Conservation (phyloP, 2,113 vertebrate genomes). For the Gnathonemus longibarbis region DNA sequence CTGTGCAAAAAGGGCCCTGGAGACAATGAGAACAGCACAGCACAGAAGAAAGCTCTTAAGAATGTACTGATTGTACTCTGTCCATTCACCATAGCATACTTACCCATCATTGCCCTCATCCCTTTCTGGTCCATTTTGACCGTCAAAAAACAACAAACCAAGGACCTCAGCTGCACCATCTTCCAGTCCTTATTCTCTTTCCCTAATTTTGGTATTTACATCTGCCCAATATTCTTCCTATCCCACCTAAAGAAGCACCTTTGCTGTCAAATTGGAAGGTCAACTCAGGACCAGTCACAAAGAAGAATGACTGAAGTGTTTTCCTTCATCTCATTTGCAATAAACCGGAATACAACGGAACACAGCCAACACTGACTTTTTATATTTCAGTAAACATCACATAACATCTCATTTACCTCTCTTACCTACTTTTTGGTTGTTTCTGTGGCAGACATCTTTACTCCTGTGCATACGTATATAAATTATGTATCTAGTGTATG, state of each 20-base stretch:
- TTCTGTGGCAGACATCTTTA: background rate
- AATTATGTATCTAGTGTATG: background rate
- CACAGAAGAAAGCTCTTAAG: conserved; percentile 36
- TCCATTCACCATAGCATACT: conserved; percentile 35
- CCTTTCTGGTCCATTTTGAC: background rate
- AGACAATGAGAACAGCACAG: conserved; percentile 8
- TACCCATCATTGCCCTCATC: conserved; percentile 27
- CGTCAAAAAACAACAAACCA: fast-evolving
- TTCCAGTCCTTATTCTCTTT: background rate
- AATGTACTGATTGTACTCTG: conserved; percentile 40
- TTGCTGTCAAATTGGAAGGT: background rate
- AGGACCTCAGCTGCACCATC: background rate
- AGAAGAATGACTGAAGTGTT: background rate
- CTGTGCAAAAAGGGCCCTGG: conserved; percentile 35
- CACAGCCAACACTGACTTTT: background rate
- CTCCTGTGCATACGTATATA: background rate
- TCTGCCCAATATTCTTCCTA: conserved; percentile 50
- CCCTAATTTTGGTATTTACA: conserved; percentile 40
- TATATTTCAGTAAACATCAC: background rate
- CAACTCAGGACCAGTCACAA: background rate
- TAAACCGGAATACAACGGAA: background rate
- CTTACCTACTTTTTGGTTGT: background rate
- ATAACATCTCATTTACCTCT: background rate
- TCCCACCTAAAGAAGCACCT: conserved; percentile 35
- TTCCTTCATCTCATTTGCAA: background rate